These are phyloP conservation scores for Drosophila carrolli DNA, from an alignment of 1,140 invertebrate species.

Conservation along the genomic window DNA sequence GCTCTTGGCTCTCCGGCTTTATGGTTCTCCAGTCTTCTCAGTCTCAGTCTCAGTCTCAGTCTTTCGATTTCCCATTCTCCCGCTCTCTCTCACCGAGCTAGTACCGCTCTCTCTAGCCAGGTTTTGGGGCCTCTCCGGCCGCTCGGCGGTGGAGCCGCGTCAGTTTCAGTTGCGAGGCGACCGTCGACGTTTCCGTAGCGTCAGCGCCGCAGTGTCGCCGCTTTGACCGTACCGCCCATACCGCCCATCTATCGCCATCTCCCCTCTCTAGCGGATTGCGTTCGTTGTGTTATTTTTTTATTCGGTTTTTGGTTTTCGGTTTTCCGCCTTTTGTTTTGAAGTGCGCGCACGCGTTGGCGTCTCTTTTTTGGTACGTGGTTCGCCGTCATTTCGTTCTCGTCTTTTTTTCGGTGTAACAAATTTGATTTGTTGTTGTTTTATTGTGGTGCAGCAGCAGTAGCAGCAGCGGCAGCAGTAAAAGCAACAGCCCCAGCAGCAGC, in stretches of 20 bases:
- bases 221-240: constrained; percentile 11
- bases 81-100: constrained; percentile 4
- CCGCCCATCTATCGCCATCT: constrained; percentile 1
- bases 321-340: constrained; percentile 33
- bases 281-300: constrained; percentile 11
- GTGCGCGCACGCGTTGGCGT: constrained; percentile 61
- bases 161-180: constrained; percentile 76
- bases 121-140: constrained; percentile 9
- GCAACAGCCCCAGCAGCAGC: background rate
- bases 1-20: constrained; percentile 16
- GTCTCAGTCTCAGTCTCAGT: background rate
- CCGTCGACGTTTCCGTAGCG: constrained; percentile 66
- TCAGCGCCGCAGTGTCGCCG: constrained; percentile 37
- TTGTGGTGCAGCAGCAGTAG: constrained; percentile 26
- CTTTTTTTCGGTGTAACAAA: constrained; percentile 48
- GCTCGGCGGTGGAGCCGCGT: constrained; percentile 41
- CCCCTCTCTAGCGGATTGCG: constrained; percentile 17
- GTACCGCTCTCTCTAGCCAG: constrained; percentile 1
- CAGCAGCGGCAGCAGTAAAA: background rate
- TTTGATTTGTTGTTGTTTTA: constrained; percentile 41
- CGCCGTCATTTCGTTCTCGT: background rate
- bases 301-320: constrained; percentile 7
- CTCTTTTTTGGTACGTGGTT: constrained; percentile 29
- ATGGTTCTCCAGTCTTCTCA: constrained; percentile 4
- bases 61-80: constrained; percentile 11